A percentile compares a stretch with the other conserved stretches of the same genome.
phyloP scores from a whole-genome alignment of 2,113 vertebrate species.

The Callopanchax toddi region DNA sequence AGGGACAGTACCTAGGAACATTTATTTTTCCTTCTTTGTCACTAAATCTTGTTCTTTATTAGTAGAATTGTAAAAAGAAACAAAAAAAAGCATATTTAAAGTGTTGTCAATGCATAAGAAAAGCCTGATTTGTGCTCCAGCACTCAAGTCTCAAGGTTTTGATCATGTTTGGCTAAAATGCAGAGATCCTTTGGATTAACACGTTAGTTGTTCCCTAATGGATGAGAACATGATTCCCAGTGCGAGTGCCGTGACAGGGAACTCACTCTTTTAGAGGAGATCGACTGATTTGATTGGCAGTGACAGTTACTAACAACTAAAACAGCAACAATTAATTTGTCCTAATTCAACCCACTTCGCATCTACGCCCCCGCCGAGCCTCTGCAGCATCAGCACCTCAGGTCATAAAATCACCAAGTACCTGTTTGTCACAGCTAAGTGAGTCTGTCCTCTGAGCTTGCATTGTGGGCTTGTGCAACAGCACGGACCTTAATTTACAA shows the following conservation, averaged over 20 bases:
- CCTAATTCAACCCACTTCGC: slow-evolving; percentile 39
- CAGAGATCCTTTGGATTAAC: background rate
- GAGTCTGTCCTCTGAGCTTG: slow-evolving; percentile 29
- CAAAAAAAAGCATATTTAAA: too few relatives aligned
- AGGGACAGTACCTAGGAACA: too few relatives aligned
- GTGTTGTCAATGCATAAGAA: too few relatives aligned
- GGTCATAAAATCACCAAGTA: slow-evolving; percentile 42
- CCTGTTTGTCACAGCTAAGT: slow-evolving; percentile 50
- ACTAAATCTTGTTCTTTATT: background rate
- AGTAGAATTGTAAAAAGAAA: background rate
- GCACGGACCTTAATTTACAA: slow-evolving; percentile 27
- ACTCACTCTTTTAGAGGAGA: slow-evolving; percentile 19
- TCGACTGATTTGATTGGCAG: slow-evolving; percentile 38
- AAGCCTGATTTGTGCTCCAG: background rate
- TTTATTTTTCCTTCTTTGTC: too few relatives aligned
- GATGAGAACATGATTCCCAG: slow-evolving; percentile 9
- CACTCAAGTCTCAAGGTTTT: background rate
- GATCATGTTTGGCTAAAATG: background rate
- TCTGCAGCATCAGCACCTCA: slow-evolving; percentile 35
- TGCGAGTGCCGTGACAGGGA: slow-evolving; percentile 4
- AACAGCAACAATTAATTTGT: slow-evolving; percentile 33
- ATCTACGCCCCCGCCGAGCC: slow-evolving; percentile 1
- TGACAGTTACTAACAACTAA: slow-evolving; percentile 19
- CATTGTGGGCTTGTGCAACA: slow-evolving; percentile 17
- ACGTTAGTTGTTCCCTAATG: background rate